Evolutionary conservation across 2,797 vertebrate genomes (phyloP).

Genomic region (Hydrophis major): DNA sequence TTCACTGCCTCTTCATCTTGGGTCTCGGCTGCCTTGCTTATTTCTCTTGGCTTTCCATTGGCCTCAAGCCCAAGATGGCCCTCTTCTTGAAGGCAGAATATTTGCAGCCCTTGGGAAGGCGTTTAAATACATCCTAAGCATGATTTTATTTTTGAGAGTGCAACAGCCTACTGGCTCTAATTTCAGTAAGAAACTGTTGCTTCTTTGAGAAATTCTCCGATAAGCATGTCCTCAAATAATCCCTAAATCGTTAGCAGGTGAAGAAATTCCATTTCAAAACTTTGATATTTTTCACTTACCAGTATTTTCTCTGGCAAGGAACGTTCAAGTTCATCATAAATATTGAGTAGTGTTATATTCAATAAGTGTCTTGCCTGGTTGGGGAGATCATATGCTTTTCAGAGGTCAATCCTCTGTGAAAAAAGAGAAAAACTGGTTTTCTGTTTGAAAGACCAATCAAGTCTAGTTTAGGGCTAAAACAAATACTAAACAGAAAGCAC

Average conservation of each 20-base stretch:
- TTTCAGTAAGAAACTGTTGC: not conserved
- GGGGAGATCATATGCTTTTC: not conserved
- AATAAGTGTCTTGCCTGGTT: not conserved
- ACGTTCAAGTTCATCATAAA: not conserved
- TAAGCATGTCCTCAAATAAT: conserved; percentile 2
- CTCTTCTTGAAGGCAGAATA: not conserved
- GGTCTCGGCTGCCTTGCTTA: not conserved
- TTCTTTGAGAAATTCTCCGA: not conserved
- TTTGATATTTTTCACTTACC: not conserved
- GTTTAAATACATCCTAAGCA: not conserved
- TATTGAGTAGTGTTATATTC: not conserved
- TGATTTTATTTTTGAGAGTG: not conserved
- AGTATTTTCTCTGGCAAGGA: not conserved
- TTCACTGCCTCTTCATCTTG: not conserved
- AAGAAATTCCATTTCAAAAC: not conserved
- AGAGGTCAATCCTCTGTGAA: not conserved
- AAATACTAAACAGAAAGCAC: not conserved
- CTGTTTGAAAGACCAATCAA: not conserved
- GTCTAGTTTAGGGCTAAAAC: not conserved
- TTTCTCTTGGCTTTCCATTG: not conserved
- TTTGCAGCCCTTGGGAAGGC: not conserved
- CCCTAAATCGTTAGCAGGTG: not conserved
- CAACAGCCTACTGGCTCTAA: not conserved
- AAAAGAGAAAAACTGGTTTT: not conserved
- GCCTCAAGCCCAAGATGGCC: not conserved